A percentile compares a stretch with the other conserved stretches of the same genome.
Evolutionary conservation across 2,888 invertebrate genomes (phyloP).

Genomic region (Xanthia togata): DNA sequence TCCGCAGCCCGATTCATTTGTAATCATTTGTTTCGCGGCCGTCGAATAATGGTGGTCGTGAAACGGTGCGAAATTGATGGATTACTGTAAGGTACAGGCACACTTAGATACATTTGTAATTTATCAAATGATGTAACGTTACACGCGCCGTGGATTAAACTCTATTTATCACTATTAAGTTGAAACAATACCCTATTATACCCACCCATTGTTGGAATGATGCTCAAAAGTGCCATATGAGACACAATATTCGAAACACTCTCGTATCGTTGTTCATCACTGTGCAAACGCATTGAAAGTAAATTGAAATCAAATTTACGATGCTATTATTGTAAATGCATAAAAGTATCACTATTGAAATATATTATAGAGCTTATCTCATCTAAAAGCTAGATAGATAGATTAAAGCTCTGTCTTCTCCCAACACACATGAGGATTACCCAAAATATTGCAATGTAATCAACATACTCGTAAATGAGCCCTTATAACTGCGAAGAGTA

Average conservation of each 20-base stretch:
- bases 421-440: not conserved
- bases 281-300: not conserved
- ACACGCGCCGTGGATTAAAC: constrained; percentile 21
- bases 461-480: constrained; percentile 1
- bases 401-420: not conserved
- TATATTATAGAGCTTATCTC: too few relatives aligned
- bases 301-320: not conserved
- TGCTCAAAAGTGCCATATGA: not conserved
- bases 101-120: constrained; percentile 68
- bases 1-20: constrained; percentile 85
- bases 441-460: not conserved
- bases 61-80: constrained; percentile 86
- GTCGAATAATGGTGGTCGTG: constrained; percentile 86
- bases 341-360: not conserved
- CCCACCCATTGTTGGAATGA: not conserved
- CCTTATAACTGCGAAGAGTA: not conserved
- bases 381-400: too few relatives aligned
- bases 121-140: constrained; percentile 63
- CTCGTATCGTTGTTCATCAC: not conserved
- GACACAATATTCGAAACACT: not conserved
- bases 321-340: not conserved
- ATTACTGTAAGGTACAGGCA: constrained; percentile 73
- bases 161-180: constrained; percentile 23
- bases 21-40: constrained; percentile 90
- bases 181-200: constrained; percentile 21